Percentiles rank a stretch among this genome's conserved stretches.
phyloP scores from a whole-genome alignment of 2,113 vertebrate genomes.

The Pseudorasbora parva region DNA sequence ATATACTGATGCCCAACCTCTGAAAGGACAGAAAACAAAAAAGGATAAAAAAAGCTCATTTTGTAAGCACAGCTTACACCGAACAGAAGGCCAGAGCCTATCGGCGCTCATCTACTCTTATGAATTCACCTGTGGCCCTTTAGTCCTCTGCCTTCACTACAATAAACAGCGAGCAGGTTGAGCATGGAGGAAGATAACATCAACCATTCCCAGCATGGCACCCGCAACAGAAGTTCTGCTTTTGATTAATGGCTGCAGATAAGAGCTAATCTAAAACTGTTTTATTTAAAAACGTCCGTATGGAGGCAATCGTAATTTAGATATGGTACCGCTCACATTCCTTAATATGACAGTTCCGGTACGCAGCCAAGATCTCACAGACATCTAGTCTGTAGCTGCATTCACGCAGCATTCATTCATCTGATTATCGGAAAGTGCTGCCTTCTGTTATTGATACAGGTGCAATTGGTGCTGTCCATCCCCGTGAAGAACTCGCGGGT shows the following conservation, averaged over 20 bases:
- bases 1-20: neutral
- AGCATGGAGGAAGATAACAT: constrained; percentile 32
- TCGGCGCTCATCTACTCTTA: constrained; percentile 27
- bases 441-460: constrained; percentile 62
- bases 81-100: constrained; percentile 4
- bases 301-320: constrained; percentile 43
- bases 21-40: neutral
- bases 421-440: constrained; percentile 32
- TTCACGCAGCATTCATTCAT: constrained; percentile 37
- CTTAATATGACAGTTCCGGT: constrained; percentile 51
- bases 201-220: constrained; percentile 28
- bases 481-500: constrained; percentile 38
- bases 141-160: constrained; percentile 12
- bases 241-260: constrained; percentile 23
- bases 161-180: constrained; percentile 42
- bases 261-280: constrained; percentile 35
- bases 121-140: constrained; percentile 38
- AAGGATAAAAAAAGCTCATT: neutral
- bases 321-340: constrained; percentile 29
- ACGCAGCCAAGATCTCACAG: neutral
- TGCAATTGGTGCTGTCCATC: constrained; percentile 60
- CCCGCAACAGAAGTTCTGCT: constrained; percentile 26
- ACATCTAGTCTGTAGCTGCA: constrained; percentile 20
- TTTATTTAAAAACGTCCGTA: constrained; percentile 33
- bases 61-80: neutral